Conservation (phyloP, 2,888 invertebrate genomes). For the Steinernema hermaphroditum region DNA sequence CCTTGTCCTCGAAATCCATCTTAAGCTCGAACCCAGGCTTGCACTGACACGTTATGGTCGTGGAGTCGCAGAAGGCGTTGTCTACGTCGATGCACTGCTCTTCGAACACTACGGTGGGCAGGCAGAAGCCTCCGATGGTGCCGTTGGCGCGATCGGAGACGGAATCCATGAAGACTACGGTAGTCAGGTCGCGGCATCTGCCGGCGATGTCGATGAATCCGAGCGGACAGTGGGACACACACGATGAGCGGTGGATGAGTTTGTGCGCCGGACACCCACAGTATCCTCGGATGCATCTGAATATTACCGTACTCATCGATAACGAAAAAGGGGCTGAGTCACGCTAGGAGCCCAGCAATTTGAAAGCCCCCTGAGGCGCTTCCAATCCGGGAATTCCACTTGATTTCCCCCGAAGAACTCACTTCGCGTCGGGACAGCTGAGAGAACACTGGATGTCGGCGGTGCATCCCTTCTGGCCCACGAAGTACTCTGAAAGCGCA, state of each 20-base stretch:
- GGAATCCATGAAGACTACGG: conserved; percentile 66
- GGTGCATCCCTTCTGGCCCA: conserved; percentile 65
- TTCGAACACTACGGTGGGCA: conserved; percentile 62
- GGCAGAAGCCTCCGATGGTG: conserved; percentile 64
- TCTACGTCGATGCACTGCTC: conserved; percentile 57
- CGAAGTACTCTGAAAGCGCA: conserved; percentile 52
- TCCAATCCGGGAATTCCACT: too few relatives aligned
- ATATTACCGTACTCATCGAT: too few relatives aligned
- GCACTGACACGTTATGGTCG: conserved; percentile 62
- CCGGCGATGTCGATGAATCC: conserved; percentile 65
- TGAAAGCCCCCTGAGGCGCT: too few relatives aligned
- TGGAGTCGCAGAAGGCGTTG: conserved; percentile 63
- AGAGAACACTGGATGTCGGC: conserved; percentile 60
- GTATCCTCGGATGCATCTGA: conserved; percentile 60
- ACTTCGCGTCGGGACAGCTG: conserved; percentile 53
- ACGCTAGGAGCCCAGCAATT: too few relatives aligned
- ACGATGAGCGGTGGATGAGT: conserved; percentile 61
- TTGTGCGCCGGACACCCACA: conserved; percentile 59
- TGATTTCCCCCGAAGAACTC: too few relatives aligned
- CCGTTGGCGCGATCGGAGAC: conserved; percentile 64
- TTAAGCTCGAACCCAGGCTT: conserved; percentile 62
- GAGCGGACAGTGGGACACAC: conserved; percentile 61
- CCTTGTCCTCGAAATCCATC: conserved; percentile 61
- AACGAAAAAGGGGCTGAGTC: too few relatives aligned
- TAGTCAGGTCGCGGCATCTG: conserved; percentile 65